Conservation (phyloP, 2,113 vertebrate genomes). For the Mesoclemmys tuberculata region DNA sequence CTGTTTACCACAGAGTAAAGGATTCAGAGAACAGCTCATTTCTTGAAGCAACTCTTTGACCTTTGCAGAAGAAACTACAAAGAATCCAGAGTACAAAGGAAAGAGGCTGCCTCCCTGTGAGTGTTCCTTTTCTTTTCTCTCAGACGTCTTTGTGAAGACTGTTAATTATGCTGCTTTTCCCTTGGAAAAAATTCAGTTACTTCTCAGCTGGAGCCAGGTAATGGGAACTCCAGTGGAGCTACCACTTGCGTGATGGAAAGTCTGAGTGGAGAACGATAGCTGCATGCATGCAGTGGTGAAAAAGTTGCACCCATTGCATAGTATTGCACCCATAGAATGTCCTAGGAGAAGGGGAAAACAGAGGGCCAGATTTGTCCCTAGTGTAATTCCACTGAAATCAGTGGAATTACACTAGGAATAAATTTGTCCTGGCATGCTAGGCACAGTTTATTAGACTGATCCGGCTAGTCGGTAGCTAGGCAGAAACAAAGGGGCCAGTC, state of each 20-base stretch:
- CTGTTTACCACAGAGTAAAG: slow-evolving; percentile 57
- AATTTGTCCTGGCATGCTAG: background rate
- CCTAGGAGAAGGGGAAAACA: background rate
- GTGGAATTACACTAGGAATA: background rate
- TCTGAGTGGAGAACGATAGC: background rate
- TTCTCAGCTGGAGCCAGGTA: background rate
- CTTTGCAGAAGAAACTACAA: slow-evolving; percentile 58
- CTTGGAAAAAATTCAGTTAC: slow-evolving; percentile 21
- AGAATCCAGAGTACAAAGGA: slow-evolving; percentile 42
- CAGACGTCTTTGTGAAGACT: slow-evolving; percentile 39
- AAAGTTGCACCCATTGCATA: background rate
- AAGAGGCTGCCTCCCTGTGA: slow-evolving; percentile 23
- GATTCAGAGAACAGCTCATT: slow-evolving; percentile 61
- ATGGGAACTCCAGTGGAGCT: background rate
- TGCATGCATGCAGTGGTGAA: background rate
- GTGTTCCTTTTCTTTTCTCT: background rate
- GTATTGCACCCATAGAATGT: background rate
- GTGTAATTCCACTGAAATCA: background rate
- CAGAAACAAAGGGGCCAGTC: background rate
- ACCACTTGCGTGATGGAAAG: background rate
- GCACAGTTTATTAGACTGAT: background rate
- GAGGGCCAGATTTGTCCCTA: background rate
- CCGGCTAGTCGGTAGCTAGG: background rate
- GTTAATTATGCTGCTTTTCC: slow-evolving; percentile 43
- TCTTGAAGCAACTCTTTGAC: slow-evolving; percentile 62